Evolutionary conservation across 2,113 vertebrate genomes (phyloP).

Genomic region (Gallinago jamesoni): DNA sequence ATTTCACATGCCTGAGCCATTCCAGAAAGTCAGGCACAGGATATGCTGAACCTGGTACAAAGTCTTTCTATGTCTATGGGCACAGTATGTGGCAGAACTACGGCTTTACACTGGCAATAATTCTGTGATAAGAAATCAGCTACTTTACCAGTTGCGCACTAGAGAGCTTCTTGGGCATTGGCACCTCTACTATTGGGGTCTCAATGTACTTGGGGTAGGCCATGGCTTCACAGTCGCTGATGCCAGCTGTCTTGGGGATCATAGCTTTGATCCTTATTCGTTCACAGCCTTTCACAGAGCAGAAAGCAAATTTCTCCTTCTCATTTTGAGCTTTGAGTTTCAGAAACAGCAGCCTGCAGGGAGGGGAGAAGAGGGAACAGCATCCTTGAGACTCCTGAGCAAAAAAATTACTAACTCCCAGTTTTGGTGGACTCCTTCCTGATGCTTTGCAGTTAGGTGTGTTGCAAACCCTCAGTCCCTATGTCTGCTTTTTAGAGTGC

Average conservation of each 20-base stretch:
- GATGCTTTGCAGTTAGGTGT: neutral
- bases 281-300: slow-evolving; percentile 92
- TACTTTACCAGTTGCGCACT: slow-evolving; percentile 79
- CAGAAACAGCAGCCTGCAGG: slow-evolving; percentile 89
- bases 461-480: accelerated
- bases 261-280: slow-evolving; percentile 88
- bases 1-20: neutral
- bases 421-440: neutral
- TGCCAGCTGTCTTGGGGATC: slow-evolving; percentile 80
- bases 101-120: neutral
- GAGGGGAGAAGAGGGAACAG: neutral
- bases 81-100: neutral
- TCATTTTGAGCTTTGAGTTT: slow-evolving; percentile 87
- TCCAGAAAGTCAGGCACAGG: neutral
- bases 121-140: neutral
- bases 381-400: neutral
- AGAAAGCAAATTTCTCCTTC: slow-evolving; percentile 90
- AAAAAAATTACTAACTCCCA: neutral
- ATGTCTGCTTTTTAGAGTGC: neutral
- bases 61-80: neutral
- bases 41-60: neutral
- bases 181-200: slow-evolving; percentile 85
- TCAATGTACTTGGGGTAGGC: slow-evolving; percentile 88
- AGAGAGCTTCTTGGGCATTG: slow-evolving; percentile 88
- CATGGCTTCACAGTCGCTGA: slow-evolving; percentile 85